phyloP scores from a whole-genome alignment of 2,888 invertebrate genomes.

The Merodon equestris region DNA sequence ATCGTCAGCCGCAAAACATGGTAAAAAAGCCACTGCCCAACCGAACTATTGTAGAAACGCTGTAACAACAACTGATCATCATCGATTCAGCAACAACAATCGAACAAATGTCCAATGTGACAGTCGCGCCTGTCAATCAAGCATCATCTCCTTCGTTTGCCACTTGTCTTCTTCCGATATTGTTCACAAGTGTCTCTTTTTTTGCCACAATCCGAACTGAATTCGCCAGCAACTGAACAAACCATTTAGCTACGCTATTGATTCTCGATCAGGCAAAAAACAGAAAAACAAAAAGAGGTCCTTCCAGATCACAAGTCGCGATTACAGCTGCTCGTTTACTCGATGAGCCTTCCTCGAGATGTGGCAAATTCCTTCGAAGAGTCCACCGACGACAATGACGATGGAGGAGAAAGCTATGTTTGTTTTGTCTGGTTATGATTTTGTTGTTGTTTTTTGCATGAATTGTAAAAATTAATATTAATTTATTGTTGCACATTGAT shows the following conservation, averaged over 20 bases:
- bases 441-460: slow-evolving; percentile 10
- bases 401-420: not conserved
- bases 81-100: slow-evolving; percentile 8
- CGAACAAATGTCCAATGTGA: slow-evolving; percentile 34
- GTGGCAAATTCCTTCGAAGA: slow-evolving; percentile 27
- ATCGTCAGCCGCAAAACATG: not conserved
- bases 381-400: not conserved
- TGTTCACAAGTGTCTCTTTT: slow-evolving; percentile 42
- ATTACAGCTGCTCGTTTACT: slow-evolving; percentile 41
- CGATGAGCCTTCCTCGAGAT: slow-evolving; percentile 28
- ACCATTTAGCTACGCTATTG: slow-evolving; percentile 42
- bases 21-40: not conserved
- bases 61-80: slow-evolving; percentile 33
- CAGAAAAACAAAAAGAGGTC: slow-evolving; percentile 1
- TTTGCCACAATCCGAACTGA: slow-evolving; percentile 1
- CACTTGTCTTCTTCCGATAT: slow-evolving; percentile 43
- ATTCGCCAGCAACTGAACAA: slow-evolving; percentile 24
- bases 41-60: no score
- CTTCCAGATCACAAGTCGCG: slow-evolving; percentile 36
- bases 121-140: slow-evolving; percentile 53
- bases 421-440: not conserved
- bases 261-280: not conserved
- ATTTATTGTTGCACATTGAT: slow-evolving; percentile 52
- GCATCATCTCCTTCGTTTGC: slow-evolving; percentile 21
- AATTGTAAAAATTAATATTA: slow-evolving; percentile 49